A percentile compares a stretch with the other conserved stretches of the same genome.
phyloP scores from a whole-genome alignment of 2,888 invertebrate genomes.

The Heliconius cydno region DNA sequence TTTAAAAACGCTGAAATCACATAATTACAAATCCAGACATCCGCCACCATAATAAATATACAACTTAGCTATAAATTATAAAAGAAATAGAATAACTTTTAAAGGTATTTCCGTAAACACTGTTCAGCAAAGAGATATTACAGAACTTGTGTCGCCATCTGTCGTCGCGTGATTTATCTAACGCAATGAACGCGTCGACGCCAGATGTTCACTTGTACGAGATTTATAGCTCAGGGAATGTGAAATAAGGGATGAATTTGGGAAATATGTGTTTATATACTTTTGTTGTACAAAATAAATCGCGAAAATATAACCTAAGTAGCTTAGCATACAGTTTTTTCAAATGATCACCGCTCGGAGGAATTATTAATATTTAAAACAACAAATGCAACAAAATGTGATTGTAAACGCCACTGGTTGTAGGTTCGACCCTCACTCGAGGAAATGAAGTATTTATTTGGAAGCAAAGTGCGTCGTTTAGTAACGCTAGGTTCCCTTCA shows the following conservation, averaged over 20 bases:
- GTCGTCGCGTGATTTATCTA: constrained; percentile 73
- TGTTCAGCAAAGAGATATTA: constrained; percentile 56
- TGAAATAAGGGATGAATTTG: constrained; percentile 10
- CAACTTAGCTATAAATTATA: not conserved
- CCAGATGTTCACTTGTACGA: constrained; percentile 66
- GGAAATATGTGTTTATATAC: constrained; percentile 8
- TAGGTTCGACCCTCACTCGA: too few species aligned
- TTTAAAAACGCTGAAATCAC: too few species aligned
- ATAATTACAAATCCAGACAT: too few species aligned
- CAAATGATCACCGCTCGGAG: not conserved
- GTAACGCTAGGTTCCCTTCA: not conserved
- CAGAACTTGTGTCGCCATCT: constrained; percentile 73
- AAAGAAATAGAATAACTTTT: constrained; percentile 7
- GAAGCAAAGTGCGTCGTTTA: not conserved
- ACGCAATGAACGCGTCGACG: constrained; percentile 67
- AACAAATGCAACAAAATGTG: too few species aligned
- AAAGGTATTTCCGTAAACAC: constrained; percentile 62
- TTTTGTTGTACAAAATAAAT: not conserved
- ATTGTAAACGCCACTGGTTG: too few species aligned
- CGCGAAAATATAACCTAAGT: not conserved
- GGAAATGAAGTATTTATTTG: too few species aligned
- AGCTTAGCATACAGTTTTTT: not conserved
- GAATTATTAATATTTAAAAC: not conserved
- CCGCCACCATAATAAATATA: not conserved
- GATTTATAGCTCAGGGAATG: constrained; percentile 61